Evolutionary conservation across 2,113 vertebrate genomes (phyloP).

Genomic region (Heterotilapia buettikoferi): DNA sequence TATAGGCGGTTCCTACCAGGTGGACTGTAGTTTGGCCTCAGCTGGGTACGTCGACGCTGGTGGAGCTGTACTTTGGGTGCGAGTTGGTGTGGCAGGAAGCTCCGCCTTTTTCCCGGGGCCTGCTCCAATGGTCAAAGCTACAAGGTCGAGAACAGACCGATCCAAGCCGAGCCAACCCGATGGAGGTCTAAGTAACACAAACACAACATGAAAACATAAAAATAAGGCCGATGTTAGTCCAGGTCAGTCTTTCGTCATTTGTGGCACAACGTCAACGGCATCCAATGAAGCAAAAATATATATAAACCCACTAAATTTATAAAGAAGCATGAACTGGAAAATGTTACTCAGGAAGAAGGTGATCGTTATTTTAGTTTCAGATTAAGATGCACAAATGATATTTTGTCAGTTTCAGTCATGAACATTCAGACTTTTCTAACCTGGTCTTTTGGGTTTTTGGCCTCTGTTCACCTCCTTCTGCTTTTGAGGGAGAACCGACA

Average conservation of each 20-base stretch:
- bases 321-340: not conserved
- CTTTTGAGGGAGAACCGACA: constrained; percentile 29
- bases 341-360: not conserved
- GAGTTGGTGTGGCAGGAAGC: not conserved
- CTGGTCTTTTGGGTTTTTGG: constrained; percentile 67
- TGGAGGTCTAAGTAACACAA: constrained; percentile 73
- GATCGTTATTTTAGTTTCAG: not conserved
- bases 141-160: constrained; percentile 80
- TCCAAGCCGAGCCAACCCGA: constrained; percentile 92
- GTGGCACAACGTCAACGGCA: accelerated
- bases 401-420: accelerated
- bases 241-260: not conserved
- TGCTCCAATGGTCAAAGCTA: constrained; percentile 81
- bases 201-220: not conserved
- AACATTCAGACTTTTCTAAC: constrained; percentile 45
- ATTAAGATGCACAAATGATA: not conserved
- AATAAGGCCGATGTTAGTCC: accelerated
- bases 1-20: not conserved
- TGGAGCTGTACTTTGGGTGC: not conserved
- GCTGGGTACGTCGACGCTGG: not conserved
- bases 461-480: constrained; percentile 37
- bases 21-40: constrained; percentile 9
- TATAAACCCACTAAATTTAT: not conserved
- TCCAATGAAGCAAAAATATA: accelerated
- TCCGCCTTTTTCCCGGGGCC: constrained; percentile 74